Conservation (phyloP, 2,113 vertebrate genomes). For the human (Homo sapiens) region DNA sequence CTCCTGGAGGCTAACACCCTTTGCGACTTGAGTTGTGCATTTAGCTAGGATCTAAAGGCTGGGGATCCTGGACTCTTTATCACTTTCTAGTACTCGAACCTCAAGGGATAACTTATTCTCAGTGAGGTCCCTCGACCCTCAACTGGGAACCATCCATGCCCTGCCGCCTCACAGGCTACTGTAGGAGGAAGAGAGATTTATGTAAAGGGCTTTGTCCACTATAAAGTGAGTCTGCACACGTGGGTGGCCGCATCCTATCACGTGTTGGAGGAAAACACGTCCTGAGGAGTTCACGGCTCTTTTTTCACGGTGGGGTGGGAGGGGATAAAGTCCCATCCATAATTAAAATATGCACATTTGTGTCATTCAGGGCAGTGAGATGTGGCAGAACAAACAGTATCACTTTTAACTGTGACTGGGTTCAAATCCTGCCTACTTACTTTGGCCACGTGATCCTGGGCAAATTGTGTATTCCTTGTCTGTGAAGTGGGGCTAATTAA, state of each 20-base stretch:
- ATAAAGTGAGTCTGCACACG: fast-evolving
- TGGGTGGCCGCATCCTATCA: background rate
- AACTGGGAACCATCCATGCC: background rate
- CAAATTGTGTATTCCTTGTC: background rate
- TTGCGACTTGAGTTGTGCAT: background rate
- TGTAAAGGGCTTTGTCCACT: background rate
- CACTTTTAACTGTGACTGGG: background rate
- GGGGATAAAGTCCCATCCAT: fast-evolving
- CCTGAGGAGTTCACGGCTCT: background rate
- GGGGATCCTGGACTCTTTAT: background rate
- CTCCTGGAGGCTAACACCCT: background rate
- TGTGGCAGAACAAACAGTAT: fast-evolving
- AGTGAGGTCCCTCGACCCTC: background rate
- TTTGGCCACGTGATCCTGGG: background rate
- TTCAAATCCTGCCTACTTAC: background rate
- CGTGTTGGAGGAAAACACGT: background rate
- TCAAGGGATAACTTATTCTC: background rate
- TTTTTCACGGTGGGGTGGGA: background rate
- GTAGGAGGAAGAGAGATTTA: background rate
- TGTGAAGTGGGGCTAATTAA: background rate
- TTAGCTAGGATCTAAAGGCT: background rate
- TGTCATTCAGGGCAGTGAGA: fast-evolving
- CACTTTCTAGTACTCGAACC: background rate
- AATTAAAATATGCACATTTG: fast-evolving
- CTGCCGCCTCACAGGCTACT: background rate